phyloP scores from a whole-genome alignment of 2,888 invertebrate species.

The Drosophila mimica region DNA sequence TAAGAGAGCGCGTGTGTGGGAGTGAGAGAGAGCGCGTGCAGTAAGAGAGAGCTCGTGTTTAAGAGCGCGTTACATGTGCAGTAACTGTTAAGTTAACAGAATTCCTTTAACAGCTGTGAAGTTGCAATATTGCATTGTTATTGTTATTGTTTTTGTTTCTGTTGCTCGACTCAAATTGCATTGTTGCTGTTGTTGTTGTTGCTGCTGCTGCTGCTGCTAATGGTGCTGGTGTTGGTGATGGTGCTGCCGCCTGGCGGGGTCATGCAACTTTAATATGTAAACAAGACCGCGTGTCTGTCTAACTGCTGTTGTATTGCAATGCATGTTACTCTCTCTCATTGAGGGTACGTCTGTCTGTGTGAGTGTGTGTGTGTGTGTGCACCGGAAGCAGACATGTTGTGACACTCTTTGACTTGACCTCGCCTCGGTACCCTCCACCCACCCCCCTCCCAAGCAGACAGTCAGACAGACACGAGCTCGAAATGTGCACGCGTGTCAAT shows the following conservation, averaged over 20 bases:
- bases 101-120: slow-evolving; percentile 53
- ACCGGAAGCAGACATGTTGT: slow-evolving; percentile 83
- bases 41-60: slow-evolving; percentile 5
- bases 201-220: background rate
- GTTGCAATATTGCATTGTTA: slow-evolving; percentile 45
- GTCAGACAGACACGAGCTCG: slow-evolving; percentile 37
- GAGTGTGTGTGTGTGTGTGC: slow-evolving; percentile 46
- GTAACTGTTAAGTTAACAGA: slow-evolving; percentile 49
- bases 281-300: slow-evolving; percentile 78
- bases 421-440: slow-evolving; percentile 38
- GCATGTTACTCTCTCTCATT: slow-evolving; percentile 46
- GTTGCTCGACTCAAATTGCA: slow-evolving; percentile 19
- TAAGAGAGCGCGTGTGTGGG: slow-evolving; percentile 1
- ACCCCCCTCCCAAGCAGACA: slow-evolving; percentile 14
- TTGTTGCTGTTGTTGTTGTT: slow-evolving; percentile 11
- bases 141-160: slow-evolving; percentile 20
- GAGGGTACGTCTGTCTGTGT: slow-evolving; percentile 8
- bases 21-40: background rate
- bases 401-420: slow-evolving; percentile 81
- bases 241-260: slow-evolving; percentile 68
- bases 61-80: slow-evolving; percentile 13
- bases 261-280: slow-evolving; percentile 84
- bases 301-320: slow-evolving; percentile 44
- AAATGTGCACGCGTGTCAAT: slow-evolving; percentile 76
- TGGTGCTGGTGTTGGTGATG: background rate